Evolutionary conservation across 92 coral and sea anemone genomes (phyloP).

Genomic region (Parazoanthus darwini): DNA sequence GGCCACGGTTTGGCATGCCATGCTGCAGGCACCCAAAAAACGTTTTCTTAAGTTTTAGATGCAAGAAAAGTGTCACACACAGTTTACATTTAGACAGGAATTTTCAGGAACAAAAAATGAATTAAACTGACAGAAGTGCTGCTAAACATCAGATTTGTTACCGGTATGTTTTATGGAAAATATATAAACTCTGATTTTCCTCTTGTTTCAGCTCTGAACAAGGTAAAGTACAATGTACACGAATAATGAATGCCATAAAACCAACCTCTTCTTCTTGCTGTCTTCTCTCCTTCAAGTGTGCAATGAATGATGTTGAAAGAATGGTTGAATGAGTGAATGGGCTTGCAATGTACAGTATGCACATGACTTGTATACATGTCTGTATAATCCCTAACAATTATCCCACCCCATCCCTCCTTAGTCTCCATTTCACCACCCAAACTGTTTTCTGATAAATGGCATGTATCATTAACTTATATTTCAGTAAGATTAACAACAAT

Average conservation of each 20-base stretch:
- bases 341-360: not conserved
- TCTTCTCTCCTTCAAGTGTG: slow-evolving; percentile 10
- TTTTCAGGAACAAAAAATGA: too few relatives aligned
- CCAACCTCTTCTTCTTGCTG: slow-evolving; percentile 20
- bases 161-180: too few relatives aligned
- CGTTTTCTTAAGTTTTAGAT: not conserved
- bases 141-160: too few relatives aligned
- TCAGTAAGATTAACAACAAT: too few relatives aligned
- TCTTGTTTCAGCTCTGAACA: not conserved
- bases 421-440: too few relatives aligned
- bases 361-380: too few relatives aligned
- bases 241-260: not conserved
- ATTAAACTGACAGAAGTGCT: not conserved
- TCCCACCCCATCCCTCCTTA: not conserved
- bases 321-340: not conserved
- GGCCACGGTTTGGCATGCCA: too few relatives aligned
- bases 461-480: too few relatives aligned
- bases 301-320: slow-evolving; percentile 4
- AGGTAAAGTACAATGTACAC: not conserved
- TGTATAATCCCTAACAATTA: not conserved
- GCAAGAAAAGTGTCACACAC: not conserved
- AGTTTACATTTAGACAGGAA: too few relatives aligned
- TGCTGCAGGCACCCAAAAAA: too few relatives aligned
- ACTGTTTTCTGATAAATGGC: too few relatives aligned
- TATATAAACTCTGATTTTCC: not conserved